phyloP scores from a whole-genome alignment of 2,797 vertebrate genomes.

The Sternarchorhynchus goeldii region DNA sequence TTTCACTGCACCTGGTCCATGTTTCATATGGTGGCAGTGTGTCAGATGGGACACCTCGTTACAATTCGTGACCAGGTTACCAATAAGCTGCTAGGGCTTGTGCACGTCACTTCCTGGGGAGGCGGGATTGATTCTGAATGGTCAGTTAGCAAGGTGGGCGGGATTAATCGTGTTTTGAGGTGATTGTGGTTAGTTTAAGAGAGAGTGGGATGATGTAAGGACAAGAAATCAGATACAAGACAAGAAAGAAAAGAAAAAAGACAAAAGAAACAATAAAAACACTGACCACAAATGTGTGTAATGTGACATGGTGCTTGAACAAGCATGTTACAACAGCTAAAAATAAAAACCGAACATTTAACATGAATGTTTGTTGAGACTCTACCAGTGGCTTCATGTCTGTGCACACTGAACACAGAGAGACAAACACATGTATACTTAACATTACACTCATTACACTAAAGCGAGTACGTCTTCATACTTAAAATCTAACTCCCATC shows the following conservation, averaged over 20 bases:
- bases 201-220: slow-evolving; percentile 79
- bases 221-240: slow-evolving; percentile 74
- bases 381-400: slow-evolving; percentile 5
- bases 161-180: slow-evolving; percentile 58
- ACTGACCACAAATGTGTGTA: slow-evolving; percentile 64
- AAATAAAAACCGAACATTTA: slow-evolving; percentile 1
- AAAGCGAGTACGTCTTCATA: background rate
- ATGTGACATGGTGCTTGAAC: slow-evolving; percentile 1
- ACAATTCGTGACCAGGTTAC: slow-evolving; percentile 96
- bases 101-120: slow-evolving; percentile 94
- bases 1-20: slow-evolving; percentile 84
- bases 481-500: background rate
- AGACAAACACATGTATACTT: slow-evolving; percentile 26
- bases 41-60: slow-evolving; percentile 92
- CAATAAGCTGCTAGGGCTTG: slow-evolving; percentile 95
- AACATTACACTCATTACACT: slow-evolving; percentile 32
- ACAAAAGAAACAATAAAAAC: slow-evolving; percentile 88
- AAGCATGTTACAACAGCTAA: background rate
- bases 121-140: slow-evolving; percentile 92
- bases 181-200: slow-evolving; percentile 30
- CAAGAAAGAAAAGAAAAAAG: slow-evolving; percentile 71
- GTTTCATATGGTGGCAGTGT: slow-evolving; percentile 69
- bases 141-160: slow-evolving; percentile 47
- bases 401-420: slow-evolving; percentile 3
- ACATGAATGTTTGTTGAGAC: background rate